Percentiles rank a stretch among this genome's conserved stretches.
Conservation (phyloP, 2,888 invertebrate species). For the Oscheius sp. region DNA sequence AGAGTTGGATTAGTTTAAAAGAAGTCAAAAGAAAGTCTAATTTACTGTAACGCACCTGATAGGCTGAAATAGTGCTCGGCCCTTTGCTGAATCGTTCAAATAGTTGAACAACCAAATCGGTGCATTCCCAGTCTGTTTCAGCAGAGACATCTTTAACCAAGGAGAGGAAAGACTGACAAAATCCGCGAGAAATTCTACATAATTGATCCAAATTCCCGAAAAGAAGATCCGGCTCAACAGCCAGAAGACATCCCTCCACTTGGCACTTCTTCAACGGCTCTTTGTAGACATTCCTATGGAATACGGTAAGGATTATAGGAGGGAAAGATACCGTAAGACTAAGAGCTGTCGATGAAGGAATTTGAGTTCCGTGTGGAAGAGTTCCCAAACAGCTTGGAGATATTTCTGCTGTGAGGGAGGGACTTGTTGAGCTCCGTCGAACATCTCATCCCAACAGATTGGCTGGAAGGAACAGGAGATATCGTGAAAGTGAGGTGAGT, state of each 20-base stretch:
- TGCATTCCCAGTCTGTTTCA: constrained; percentile 71
- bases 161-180: constrained; percentile 65
- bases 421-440: constrained; percentile 46
- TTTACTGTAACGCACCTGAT: constrained; percentile 53
- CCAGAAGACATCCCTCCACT: constrained; percentile 77
- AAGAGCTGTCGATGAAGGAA: constrained; percentile 77
- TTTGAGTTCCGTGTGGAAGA: constrained; percentile 77
- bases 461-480: constrained; percentile 41
- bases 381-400: constrained; percentile 74
- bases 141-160: constrained; percentile 65
- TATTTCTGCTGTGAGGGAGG: constrained; percentile 40
- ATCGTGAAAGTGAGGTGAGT: too few species aligned
- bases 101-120: constrained; percentile 75
- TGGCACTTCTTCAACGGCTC: constrained; percentile 78
- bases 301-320: background rate
- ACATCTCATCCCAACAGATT: constrained; percentile 66
- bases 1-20: too few species aligned
- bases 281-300: constrained; percentile 75
- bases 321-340: constrained; percentile 73
- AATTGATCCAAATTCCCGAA: constrained; percentile 76
- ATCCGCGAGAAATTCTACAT: constrained; percentile 44
- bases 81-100: constrained; percentile 75
- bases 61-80: constrained; percentile 73
- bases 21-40: too few species aligned
- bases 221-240: constrained; percentile 77